Evolutionary conservation across 2,888 invertebrate genomes (phyloP), one percentile per base, ranked within the genome.

Genomic region (Chamaedrilus cognettii): DNA sequence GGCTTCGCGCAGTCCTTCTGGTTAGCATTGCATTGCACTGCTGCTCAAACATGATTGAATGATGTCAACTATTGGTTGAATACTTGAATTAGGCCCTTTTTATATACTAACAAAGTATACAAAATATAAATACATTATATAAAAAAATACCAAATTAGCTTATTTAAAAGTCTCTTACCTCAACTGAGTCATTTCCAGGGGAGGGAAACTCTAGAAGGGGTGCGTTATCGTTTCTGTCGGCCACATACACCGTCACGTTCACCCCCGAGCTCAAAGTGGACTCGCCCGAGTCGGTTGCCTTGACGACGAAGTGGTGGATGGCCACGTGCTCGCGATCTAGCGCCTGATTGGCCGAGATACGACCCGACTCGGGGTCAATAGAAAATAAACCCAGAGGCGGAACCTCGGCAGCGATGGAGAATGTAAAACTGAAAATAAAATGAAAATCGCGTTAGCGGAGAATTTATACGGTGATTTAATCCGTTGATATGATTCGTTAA

Each of bases 281-380:
- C 7, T 65, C 63, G 2, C 63, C 65, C n/a, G 66, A 66, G 52
- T 73, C 70, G 19, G 63, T 66, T 28, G 73, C 73, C 3, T 64
- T 31, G 28, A 73, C 68, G n/a, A 49, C 33, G 11, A 73, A 63
- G 28, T 30, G 28, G 52, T 67, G 57, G 33, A 31, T 62, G 7
- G 66, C 32, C 31, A 59, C 70, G 1, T 30, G 34, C 66, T 77
- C 77, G 55, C 96, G 89, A 0, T 91, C 90, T 70, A 96, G 85
- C 72, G 91, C 90, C 76, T 91, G 89, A 0, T 91, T 90, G 0
- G 94, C 78, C 3, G 63, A 73, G 28, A 81, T 76, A 26, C 65
- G 66, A 5, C 81, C 81, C 4, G 77, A 66, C 0, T 60, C 60
- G 5, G 66, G 55, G 63, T 78, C 74, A 49, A 82, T 77, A 26